Percentiles rank a stretch among this genome's conserved stretches.
Evolutionary conservation across 1,140 invertebrate genomes (phyloP).

Genomic region (Homarus americanus): DNA sequence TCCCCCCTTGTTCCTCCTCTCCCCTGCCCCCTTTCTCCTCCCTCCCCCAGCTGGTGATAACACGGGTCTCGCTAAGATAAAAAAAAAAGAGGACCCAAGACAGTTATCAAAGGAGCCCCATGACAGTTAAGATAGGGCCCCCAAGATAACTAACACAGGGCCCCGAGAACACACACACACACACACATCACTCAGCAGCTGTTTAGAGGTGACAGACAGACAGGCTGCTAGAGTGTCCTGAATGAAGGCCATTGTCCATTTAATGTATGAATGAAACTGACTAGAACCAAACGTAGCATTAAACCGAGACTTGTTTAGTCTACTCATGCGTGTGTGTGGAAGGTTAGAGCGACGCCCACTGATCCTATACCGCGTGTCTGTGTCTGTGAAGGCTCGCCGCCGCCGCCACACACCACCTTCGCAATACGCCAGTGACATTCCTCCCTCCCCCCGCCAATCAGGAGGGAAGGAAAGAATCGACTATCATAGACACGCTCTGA

Average conservation of each 20-base stretch:
- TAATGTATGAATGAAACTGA: neutral
- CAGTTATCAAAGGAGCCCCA: too few species aligned
- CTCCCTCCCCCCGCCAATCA: too few species aligned
- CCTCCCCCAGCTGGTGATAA: too few species aligned
- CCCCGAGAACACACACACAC: slow-evolving; percentile 17
- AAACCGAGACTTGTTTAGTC: neutral
- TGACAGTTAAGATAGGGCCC: too few species aligned
- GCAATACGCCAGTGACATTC: too few species aligned
- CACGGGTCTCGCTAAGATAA: too few species aligned
- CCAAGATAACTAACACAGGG: too few species aligned
- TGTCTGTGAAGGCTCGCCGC: too few species aligned
- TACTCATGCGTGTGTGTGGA: neutral
- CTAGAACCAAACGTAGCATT: slow-evolving; percentile 2
- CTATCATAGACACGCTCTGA: neutral
- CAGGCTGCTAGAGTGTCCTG: neutral
- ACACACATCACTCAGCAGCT: neutral
- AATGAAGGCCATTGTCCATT: slow-evolving; percentile 12
- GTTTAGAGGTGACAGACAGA: neutral
- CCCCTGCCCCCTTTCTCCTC: too few species aligned
- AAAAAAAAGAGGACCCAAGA: too few species aligned
- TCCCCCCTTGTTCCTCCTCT: too few species aligned
- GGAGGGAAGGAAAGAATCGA: neutral
- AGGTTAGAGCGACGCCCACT: neutral
- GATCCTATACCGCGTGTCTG: neutral
- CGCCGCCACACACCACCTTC: too few species aligned